A percentile compares a stretch with the other conserved stretches of the same genome.
Evolutionary conservation across 2,888 invertebrate species (phyloP).

Genomic region (Ophonus ardosiacus): DNA sequence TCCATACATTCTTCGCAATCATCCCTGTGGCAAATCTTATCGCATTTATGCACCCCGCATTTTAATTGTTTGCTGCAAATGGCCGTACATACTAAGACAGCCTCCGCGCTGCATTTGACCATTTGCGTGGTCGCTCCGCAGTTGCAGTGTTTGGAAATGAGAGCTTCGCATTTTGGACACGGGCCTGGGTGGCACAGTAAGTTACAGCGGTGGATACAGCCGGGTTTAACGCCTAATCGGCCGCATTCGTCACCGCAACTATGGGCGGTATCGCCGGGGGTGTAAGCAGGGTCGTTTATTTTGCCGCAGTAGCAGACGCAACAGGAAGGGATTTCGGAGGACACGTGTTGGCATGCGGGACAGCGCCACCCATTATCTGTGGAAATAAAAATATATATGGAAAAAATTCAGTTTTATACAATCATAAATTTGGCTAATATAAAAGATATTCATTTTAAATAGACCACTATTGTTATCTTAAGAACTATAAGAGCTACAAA

Average conservation of each 20-base stretch:
- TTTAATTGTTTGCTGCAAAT: constrained; percentile 85
- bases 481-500: no score
- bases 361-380: constrained; percentile 93
- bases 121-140: constrained; percentile 85
- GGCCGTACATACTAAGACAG: constrained; percentile 85
- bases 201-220: constrained; percentile 84
- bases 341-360: constrained; percentile 95
- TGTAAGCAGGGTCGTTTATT: constrained; percentile 84
- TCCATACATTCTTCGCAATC: constrained; percentile 85
- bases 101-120: constrained; percentile 85
- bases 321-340: constrained; percentile 84
- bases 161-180: constrained; percentile 92
- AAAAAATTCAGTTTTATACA: background rate
- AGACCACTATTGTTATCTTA: no score
- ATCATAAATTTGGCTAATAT: background rate
- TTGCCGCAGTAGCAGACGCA: constrained; percentile 96
- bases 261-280: constrained; percentile 89
- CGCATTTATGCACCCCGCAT: constrained; percentile 88
- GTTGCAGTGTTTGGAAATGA: constrained; percentile 85
- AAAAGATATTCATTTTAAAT: no score
- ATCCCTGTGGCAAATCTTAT: constrained; percentile 86
- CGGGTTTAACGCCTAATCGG: constrained; percentile 77
- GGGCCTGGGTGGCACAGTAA: constrained; percentile 96
- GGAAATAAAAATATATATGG: background rate
- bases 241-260: constrained; percentile 93